phyloP scores from a whole-genome alignment of 2,888 invertebrate genomes.

The Laspeyria flexula region DNA sequence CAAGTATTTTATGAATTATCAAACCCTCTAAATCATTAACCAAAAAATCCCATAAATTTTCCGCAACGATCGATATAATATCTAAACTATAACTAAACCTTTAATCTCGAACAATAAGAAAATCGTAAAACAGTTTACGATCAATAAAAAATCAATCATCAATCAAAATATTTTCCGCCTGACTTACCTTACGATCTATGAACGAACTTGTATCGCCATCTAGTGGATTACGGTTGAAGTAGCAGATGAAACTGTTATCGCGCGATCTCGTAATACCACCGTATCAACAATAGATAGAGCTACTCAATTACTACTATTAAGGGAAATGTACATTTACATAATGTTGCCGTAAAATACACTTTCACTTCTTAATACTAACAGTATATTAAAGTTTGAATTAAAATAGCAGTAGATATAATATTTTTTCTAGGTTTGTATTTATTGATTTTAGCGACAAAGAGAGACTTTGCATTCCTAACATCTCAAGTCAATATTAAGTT shows the following conservation, averaged over 20 bases:
- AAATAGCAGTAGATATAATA: too few species aligned
- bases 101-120: neutral
- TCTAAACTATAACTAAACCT: neutral
- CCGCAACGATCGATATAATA: neutral
- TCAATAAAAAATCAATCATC: conserved; percentile 4
- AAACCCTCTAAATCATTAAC: too few species aligned
- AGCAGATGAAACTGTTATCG: neutral
- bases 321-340: too few species aligned
- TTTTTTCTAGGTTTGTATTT: too few species aligned
- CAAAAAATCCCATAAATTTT: neutral
- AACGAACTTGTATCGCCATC: conserved; percentile 29
- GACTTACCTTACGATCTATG: neutral
- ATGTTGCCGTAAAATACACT: conserved; percentile 15
- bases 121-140: neutral
- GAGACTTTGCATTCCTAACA: too few species aligned
- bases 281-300: conserved; percentile 35
- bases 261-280: conserved; percentile 14
- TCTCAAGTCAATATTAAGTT: too few species aligned
- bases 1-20: too few species aligned
- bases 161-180: neutral
- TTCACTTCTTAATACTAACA: conserved; percentile 15
- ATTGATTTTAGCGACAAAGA: too few species aligned
- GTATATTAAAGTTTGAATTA: neutral
- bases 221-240: conserved; percentile 19
- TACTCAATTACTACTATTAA: conserved; percentile 11